phyloP scores from a whole-genome alignment of 2,113 vertebrate genomes.

The Alligator mississippiensis region DNA sequence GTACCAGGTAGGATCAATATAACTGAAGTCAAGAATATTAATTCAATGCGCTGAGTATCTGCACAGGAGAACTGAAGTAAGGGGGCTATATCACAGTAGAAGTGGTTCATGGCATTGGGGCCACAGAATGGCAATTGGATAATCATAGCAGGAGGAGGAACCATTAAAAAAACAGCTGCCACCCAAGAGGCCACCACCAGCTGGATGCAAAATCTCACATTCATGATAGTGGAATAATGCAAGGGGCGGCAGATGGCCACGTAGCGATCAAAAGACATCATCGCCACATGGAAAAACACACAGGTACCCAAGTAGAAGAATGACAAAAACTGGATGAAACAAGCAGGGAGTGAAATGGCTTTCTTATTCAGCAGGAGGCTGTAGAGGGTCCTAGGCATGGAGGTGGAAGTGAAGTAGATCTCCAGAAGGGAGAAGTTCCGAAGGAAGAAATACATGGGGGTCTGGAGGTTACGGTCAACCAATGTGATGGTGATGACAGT shows the following conservation, averaged over 20 bases:
- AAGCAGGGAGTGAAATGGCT: conserved; percentile 1
- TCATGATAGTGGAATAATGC: conserved; percentile 36
- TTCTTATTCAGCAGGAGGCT: conserved; percentile 25
- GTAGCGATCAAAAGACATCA: conserved; percentile 44
- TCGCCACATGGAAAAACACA: conserved; percentile 7
- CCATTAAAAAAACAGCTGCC: background rate
- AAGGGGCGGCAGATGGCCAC: conserved; percentile 52
- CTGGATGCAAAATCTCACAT: background rate
- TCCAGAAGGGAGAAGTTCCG: conserved; percentile 54
- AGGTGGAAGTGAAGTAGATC: conserved; percentile 8
- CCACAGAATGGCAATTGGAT: conserved; percentile 36
- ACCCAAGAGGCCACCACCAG: conserved; percentile 27
- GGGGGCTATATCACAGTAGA: conserved; percentile 2
- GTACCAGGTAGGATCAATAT: background rate
- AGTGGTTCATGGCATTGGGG: conserved; percentile 45
- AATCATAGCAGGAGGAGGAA: background rate
- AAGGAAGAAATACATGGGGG: conserved; percentile 56
- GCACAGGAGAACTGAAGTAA: conserved; percentile 17
- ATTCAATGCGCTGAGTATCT: background rate
- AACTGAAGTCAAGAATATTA: background rate
- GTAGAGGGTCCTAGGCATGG: conserved; percentile 43
- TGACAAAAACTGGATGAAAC: conserved; percentile 45
- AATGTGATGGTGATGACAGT: conserved; percentile 28
- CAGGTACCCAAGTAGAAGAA: conserved; percentile 23
- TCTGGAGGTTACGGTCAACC: background rate